Base-by-base conservation (phyloP, 2,113 vertebrate genomes). In the Phylloscopus whistleri region DNA sequence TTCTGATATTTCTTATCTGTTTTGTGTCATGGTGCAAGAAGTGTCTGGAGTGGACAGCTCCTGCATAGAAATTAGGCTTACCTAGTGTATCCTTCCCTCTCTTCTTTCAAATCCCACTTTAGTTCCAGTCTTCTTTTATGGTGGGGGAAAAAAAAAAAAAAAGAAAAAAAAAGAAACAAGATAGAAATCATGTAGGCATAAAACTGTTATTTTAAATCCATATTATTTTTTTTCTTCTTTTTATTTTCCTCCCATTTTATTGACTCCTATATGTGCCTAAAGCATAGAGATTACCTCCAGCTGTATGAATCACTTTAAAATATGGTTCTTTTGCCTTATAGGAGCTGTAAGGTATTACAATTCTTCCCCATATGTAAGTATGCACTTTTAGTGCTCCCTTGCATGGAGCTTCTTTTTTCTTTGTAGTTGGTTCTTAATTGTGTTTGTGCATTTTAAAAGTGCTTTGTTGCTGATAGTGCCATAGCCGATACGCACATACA, bases 31-130 rank as follows among this genome's bases (percentile, higher is more conserved):
- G 1, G 14, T 35, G 5, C 22, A 70, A 68, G 30, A 59, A 53
- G 2, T 21, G 16, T 48, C 41, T 4, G 3, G 17, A 30, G 21
- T 1, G 1, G 11, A 60, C 28, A 66, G 18, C 6, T 49, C 8
- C 27, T n/a, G 14, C 8, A 30, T 26, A 37, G 33, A 27, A 20
- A 44, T 63, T 46, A 76, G 13, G 8, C 2, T 84, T 59, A 67
- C 12, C 1, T 20, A 23, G 2, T 0, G 0, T 35, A 16, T 67
- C 8, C 9, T 49, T 22, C 8, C 26, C 2, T 3, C 31, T 46
- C 15, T 78, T 74, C 35, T 79, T 85, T 46, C 20, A 44, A 19
- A 6, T 69, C 27, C 30, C 10, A 2, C 26, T 66, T 17, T 59
- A 84, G 12, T 9, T 62, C 13, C 51, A 55, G 16, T 35, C 35